Conservation (phyloP, 1,140 invertebrate species). For the Trichogramma pretiosum region DNA sequence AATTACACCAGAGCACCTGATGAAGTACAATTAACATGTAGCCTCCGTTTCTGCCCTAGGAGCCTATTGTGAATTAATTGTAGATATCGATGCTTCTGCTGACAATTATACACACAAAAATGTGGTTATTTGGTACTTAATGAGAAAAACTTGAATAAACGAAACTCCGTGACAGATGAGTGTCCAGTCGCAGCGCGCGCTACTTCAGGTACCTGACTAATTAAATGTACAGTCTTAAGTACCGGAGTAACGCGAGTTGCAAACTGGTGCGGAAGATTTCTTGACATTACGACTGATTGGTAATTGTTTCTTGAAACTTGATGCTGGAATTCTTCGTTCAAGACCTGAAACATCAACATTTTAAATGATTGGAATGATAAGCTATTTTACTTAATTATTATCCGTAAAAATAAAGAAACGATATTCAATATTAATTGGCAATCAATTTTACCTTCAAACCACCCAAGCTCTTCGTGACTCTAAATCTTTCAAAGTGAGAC, state of each 20-base stretch:
- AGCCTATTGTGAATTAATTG: background rate
- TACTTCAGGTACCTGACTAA: constrained; percentile 97
- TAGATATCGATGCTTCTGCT: no score
- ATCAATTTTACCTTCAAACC: no score
- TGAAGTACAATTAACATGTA: constrained; percentile 96
- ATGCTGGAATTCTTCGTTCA: background rate
- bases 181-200: constrained; percentile 66
- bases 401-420: no score
- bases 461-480: no score
- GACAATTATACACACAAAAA: no score
- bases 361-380: background rate
- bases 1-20: constrained; percentile 92
- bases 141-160: no score
- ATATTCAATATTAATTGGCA: no score
- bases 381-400: no score
- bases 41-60: constrained; percentile 29
- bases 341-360: background rate
- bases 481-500: no score
- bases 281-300: background rate
- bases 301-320: background rate
- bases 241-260: constrained; percentile 64
- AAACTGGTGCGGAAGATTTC: constrained; percentile 39
- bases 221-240: constrained; percentile 56
- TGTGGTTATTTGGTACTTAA: no score
- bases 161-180: background rate